Conservation (phyloP, 1,140 invertebrate species). For the Coptotermes formosanus region DNA sequence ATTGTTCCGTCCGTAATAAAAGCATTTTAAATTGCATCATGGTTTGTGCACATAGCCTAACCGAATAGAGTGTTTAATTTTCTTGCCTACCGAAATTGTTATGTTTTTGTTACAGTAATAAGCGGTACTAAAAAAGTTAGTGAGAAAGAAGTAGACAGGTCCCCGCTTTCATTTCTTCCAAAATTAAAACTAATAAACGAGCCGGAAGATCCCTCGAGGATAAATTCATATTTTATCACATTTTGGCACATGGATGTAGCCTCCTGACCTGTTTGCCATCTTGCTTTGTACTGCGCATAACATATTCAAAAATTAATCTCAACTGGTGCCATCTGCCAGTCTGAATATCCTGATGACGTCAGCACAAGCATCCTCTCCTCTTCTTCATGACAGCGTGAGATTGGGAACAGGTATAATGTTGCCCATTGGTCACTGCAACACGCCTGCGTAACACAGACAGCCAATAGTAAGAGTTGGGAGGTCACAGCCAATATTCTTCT, state of each 20-base stretch:
- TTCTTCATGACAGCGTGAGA: not conserved
- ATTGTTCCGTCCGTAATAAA: not conserved
- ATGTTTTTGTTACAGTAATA: not conserved
- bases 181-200: conserved; percentile 30
- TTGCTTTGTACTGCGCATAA: conserved; percentile 26
- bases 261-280: conserved; percentile 8
- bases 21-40: conserved; percentile 8
- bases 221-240: conserved; percentile 20
- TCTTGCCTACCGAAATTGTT: not conserved
- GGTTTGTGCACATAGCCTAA: not conserved
- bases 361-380: not conserved
- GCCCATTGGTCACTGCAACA: conserved; percentile 21
- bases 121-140: conserved; percentile 10
- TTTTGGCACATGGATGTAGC: not conserved
- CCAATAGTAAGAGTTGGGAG: conserved; percentile 20
- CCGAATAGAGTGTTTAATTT: not conserved
- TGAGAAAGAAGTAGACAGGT: conserved; percentile 26
- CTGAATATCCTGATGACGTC: conserved; percentile 20
- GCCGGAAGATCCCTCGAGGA: conserved; percentile 21
- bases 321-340: conserved; percentile 28
- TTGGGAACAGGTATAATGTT: conserved; percentile 19
- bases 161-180: conserved; percentile 26
- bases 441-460: conserved; percentile 12
- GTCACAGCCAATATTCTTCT: not conserved
- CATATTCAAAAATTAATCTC: conserved; percentile 30